Evolutionary conservation across 2,113 vertebrate genomes (phyloP), one percentile per base, ranked within the genome.

Genomic region (Puffinus mauretanicus): DNA sequence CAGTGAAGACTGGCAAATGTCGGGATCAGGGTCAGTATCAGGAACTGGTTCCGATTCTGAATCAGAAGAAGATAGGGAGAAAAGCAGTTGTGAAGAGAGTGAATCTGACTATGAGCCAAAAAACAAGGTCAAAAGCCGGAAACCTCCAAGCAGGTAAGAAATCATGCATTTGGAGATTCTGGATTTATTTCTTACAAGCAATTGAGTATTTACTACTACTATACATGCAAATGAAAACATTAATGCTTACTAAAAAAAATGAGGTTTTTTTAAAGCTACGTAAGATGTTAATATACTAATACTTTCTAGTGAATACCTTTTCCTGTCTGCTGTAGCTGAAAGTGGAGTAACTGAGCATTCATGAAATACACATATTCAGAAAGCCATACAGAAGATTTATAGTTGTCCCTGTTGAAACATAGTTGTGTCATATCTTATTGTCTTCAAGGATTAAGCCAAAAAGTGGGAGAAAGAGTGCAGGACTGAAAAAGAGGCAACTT

Each of bases 61-160:
- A 92, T 98, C 98, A 2, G 99, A 99, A 83, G 98, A 98, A 62
- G 99, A 98, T 58, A 96, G 91, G 91, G 97, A 97, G 90, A 98
- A 97, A 98, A 99, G 98, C 90, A 98, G 97, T 91, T 99, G 98
- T 83, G 99, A 99, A n/a, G 99, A 99, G 92, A 99, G 99, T 0
- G 99, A 99, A 78, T 99, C 99, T 69, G 99, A 99, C 97, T 99
- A 99, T 95, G 99, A 99, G 93, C 99, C 99, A 55, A 99, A 99
- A 98, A 99, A 98, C 96, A 99, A 99, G 98, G 98, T 99, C 71
- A 99, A 99, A 98, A 99, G 99, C 97, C 98, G 98, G 92, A 99
- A 99, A 95, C 99, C 99, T 95, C 98, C 98, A 88, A 98, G 98
- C 89, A 99, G 99, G 99, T 99, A 98, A 91, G 81, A 65, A n/a